Base-by-base conservation (phyloP, 2,888 invertebrate genomes). In the Nymphalis c-album region DNA sequence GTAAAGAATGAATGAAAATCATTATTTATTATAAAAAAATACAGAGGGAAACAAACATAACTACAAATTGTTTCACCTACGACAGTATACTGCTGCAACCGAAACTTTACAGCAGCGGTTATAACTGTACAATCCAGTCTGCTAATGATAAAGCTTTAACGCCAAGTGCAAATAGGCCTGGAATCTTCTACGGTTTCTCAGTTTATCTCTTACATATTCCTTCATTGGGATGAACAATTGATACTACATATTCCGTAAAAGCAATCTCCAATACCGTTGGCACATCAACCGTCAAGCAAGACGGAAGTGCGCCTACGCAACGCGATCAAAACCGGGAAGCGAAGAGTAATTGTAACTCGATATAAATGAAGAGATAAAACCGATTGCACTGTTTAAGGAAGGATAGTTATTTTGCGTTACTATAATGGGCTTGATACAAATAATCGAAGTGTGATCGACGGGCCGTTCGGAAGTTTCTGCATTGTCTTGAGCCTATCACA, bases 301-400 rank as follows among this genome's bases (percentile, higher is more conserved):
- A 81, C 84, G 85, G 87, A 87, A 87, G 76, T 74, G 77, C 76
- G 83, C 81, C 80, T 77, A 80, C 83, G 84, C 85, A 80, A 79
- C 76, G 79, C 77, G 75, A 75, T 80, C 76, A 77, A 80, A 75
- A 83, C 78, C 79, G 80, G 87, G 85, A 88, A 88, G 85, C 80
- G 70, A 75, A 78, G 76, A 80, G 82, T 87, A 86, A 87, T 88
- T 86, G 86, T 85, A 86, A 83, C 82, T 83, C 80, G 85, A 87
- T 87, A 86, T 86, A 86, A 86, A 85, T 85, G 82, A 83, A 85
- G 80, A 86, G 88, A 89, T 89, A 88, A 85, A 81, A 82, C 81
- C 83, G 77, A 84, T 86, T 86, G 82, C 83, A 81, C 83, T 80
- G 84, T 78, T 83, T 82, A 80, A 88, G 88, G 87, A 90, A 90